Percentiles rank a stretch among this genome's conserved stretches.
phyloP scores from a whole-genome alignment of 1,140 invertebrate genomes.

The Drosophila cardini region DNA sequence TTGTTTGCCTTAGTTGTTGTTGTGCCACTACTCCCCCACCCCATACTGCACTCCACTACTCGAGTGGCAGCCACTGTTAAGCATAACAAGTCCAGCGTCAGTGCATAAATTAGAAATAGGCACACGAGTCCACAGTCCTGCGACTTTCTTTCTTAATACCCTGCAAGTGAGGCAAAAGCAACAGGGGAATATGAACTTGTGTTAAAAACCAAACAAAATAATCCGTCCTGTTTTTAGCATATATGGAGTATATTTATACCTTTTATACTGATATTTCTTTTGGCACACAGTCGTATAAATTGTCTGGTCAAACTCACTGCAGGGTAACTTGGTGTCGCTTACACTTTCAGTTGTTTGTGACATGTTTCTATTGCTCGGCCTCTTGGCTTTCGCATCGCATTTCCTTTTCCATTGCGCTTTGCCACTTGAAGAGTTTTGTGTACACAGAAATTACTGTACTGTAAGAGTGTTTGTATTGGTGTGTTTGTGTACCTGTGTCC shows the following conservation, averaged over 20 bases:
- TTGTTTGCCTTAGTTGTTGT: conserved; percentile 51
- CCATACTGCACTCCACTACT: neutral
- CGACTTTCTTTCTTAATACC: conserved; percentile 5
- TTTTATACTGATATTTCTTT: too few relatives aligned
- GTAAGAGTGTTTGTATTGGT: neutral
- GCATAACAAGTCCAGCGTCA: conserved; percentile 68
- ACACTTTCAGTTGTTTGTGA: neutral
- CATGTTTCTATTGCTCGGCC: neutral
- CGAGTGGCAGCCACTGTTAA: conserved; percentile 50
- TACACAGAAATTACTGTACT: conserved; percentile 67
- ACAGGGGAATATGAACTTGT: neutral
- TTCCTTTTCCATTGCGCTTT: conserved; percentile 42
- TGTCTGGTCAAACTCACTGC: too few relatives aligned
- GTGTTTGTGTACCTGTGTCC: conserved; percentile 9
- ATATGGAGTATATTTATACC: too few relatives aligned
- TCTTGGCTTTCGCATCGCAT: conserved; percentile 35
- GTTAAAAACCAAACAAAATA: too few relatives aligned
- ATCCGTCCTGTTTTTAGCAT: too few relatives aligned
- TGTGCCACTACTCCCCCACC: neutral
- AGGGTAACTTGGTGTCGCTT: conserved; percentile 22
- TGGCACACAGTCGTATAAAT: too few relatives aligned
- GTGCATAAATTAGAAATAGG: conserved; percentile 79
- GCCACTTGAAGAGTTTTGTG: conserved; percentile 61
- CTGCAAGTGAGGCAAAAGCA: neutral
- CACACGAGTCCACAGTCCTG: conserved; percentile 33